Base-by-base conservation (phyloP, 2,888 invertebrate genomes). In the Cephus pulcher region DNA sequence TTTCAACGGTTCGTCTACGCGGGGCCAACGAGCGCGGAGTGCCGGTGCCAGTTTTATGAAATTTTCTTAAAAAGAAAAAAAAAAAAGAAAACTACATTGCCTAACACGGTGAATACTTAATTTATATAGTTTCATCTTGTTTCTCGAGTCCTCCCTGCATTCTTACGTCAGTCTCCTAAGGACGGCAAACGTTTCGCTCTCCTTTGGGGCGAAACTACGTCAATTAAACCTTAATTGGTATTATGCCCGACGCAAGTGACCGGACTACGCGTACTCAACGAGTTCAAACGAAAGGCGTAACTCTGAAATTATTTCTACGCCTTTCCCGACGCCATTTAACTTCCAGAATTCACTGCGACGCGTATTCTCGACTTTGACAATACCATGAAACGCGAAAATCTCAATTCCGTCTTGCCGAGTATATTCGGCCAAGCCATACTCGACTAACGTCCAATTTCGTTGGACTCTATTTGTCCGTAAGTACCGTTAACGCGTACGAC, bases 151-250 rank as follows among this genome's bases (percentile, higher is more conserved):
- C 56, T 56, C 23, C 56, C 23, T 23, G 23, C 23, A 56, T 56
- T 56, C 56, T 56, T 56, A 23, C 56, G 56, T 23, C 56, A 56
- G 56, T 23, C 2, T 56, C 56, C 1, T 56, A 56, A 15, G 56
- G 56, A 56, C 56, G 56, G 9, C 56, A 2, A 56, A 23, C 56
- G 56, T 56, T 56, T 56, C 23, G 56, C 15, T 56, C 56, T 56
- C 56, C 56, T 56, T 56, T 9, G 56, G 81, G 81, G 85, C 86
- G 85, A 88, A 89, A 87, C 87, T 86, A 87, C 84, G 86, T 86
- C 88, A 89, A 88, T 89, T 88, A 88, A 88, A 85, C 84, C 86
- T 88, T 88, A 88, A 88, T 89, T 89, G 86, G 85, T 81, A 71
- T 88, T 88, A 86, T 82, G 83, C 84, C 83, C 82, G 80, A 76